These are phyloP conservation scores for Mesembrinibis cayennensis DNA, from an alignment of 2,113 vertebrate species.

Conservation along the genomic window DNA sequence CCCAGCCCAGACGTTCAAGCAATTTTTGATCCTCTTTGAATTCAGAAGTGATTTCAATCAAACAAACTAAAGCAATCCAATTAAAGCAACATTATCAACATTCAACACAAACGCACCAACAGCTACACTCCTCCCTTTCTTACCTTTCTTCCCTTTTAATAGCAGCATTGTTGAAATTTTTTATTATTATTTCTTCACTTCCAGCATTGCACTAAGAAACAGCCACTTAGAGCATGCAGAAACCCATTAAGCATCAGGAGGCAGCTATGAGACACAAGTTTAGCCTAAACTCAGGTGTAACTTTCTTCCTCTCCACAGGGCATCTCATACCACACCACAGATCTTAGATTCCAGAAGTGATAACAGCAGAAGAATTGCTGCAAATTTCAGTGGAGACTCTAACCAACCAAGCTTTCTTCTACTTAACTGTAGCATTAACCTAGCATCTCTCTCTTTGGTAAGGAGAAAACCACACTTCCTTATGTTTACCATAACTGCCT, in stretches of 20 bases:
- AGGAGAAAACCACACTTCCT: background rate
- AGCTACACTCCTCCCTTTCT: background rate
- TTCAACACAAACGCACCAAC: background rate
- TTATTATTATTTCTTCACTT: background rate
- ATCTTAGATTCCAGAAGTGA: background rate
- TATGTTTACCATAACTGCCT: background rate
- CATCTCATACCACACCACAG: background rate
- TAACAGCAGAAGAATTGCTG: background rate
- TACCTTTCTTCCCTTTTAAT: background rate
- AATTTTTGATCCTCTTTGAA: background rate
- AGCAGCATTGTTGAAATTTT: background rate
- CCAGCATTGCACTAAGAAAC: background rate
- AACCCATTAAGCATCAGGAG: background rate
- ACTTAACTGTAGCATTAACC: background rate
- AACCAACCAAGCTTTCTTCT: background rate
- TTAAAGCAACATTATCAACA: background rate
- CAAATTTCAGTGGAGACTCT: background rate
- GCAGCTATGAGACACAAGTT: fast-evolving
- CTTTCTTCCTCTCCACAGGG: background rate
- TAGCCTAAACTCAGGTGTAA: background rate
- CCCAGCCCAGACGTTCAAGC: background rate
- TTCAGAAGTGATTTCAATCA: background rate
- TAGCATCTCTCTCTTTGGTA: background rate
- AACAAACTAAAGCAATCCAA: background rate
- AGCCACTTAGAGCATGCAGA: background rate